These are phyloP conservation scores for Rhinopomastus cyanomelas DNA, from an alignment of 2,113 vertebrate genomes.

Conservation along the genomic window DNA sequence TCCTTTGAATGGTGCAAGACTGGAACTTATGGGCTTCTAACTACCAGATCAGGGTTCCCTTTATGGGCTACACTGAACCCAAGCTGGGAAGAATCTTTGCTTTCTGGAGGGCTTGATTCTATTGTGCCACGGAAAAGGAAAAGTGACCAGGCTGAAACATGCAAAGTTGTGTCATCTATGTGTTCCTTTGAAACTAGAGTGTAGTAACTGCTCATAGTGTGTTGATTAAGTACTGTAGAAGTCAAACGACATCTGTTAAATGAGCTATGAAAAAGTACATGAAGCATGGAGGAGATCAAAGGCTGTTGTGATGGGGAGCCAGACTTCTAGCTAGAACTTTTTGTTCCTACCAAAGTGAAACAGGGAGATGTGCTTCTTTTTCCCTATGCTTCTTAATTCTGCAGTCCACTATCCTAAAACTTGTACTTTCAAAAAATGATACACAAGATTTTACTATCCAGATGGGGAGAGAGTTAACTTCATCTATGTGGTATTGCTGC, in stretches of 20 bases:
- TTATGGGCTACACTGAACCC: background rate
- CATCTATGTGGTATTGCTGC: background rate
- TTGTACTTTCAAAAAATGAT: background rate
- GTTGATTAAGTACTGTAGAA: background rate
- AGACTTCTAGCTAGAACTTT: background rate
- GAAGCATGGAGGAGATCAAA: background rate
- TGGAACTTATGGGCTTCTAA: background rate
- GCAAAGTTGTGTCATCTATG: background rate
- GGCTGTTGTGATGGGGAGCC: background rate
- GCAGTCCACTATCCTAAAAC: accelerated
- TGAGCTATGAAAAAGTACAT: background rate
- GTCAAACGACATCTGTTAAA: background rate
- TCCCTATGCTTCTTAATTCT: background rate
- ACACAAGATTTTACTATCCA: background rate
- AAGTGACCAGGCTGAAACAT: background rate
- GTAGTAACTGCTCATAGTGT: background rate
- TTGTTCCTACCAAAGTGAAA: background rate
- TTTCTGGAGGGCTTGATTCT: background rate
- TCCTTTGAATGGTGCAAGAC: background rate
- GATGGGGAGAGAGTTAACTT: background rate
- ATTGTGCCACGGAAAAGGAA: background rate
- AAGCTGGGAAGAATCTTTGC: background rate
- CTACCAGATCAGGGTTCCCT: background rate
- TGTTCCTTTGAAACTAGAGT: background rate
- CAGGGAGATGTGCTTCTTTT: background rate